Conservation (phyloP, 1,140 invertebrate species). For the Diuraphis noxia region DNA sequence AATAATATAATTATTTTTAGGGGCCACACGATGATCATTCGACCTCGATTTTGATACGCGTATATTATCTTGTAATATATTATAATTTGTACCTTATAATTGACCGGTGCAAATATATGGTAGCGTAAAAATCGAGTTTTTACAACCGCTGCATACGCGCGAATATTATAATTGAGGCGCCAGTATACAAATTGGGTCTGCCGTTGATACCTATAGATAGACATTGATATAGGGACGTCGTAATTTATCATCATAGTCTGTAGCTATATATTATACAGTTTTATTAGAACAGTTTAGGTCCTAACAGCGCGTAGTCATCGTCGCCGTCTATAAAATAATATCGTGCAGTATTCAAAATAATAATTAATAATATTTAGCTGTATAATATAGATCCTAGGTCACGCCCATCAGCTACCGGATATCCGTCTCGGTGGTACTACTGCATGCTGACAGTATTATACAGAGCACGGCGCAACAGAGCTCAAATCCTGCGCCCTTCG, state of each 20-base stretch:
- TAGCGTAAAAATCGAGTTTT: neutral
- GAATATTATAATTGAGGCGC: neutral
- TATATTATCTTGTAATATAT: neutral
- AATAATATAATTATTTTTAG: neutral
- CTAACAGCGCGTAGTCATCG: neutral
- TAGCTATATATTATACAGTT: neutral
- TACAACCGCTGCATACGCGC: neutral
- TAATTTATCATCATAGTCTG: neutral
- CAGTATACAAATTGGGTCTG: neutral
- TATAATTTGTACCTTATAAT: neutral
- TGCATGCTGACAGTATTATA: neutral
- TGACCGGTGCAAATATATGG: neutral
- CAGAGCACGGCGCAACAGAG: neutral
- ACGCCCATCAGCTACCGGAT: slow-evolving; percentile 29
- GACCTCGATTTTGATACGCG: slow-evolving; percentile 11
- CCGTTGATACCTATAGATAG: neutral
- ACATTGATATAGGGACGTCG: neutral
- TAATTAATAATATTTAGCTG: neutral
- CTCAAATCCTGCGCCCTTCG: slow-evolving; percentile 51
- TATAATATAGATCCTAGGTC: neutral
- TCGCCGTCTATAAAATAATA: neutral
- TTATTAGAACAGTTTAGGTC: neutral
- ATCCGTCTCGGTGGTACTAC: neutral
- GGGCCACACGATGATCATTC: neutral
- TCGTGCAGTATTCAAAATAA: neutral